phyloP scores from a whole-genome alignment of 1,140 invertebrate genomes.

The Scaptomyza montana region DNA sequence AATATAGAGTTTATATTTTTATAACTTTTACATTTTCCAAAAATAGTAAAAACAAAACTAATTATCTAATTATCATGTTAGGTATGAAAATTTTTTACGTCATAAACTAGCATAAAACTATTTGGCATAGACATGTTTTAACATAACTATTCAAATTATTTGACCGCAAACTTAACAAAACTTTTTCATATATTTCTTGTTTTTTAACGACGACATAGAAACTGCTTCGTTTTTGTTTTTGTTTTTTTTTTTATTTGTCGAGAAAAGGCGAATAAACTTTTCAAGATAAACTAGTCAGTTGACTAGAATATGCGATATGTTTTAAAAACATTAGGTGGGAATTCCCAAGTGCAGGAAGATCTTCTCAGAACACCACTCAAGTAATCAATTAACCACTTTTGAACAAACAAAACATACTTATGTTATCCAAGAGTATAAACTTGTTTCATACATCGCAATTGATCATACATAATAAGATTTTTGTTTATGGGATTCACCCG shows the following conservation, averaged over 20 bases:
- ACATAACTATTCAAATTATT: background rate
- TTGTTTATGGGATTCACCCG: slow-evolving; percentile 57
- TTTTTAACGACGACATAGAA: slow-evolving; percentile 65
- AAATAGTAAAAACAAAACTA: background rate
- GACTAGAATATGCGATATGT: slow-evolving; percentile 43
- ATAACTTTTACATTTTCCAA: no score
- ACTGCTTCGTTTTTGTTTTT: slow-evolving; percentile 53
- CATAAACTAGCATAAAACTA: background rate
- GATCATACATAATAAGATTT: slow-evolving; percentile 32
- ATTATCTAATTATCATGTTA: background rate
- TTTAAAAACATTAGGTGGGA: background rate
- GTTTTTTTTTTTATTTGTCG: slow-evolving; percentile 13
- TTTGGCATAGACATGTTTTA: slow-evolving; percentile 5
- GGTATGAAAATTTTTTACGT: background rate
- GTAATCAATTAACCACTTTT: background rate
- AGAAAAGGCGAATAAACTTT: slow-evolving; percentile 76
- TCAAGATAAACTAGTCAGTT: slow-evolving; percentile 76
- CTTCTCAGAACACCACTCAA: background rate
- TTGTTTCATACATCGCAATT: background rate
- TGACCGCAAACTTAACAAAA: background rate
- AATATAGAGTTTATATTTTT: no score
- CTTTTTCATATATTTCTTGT: slow-evolving; percentile 30
- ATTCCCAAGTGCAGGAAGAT: slow-evolving; percentile 21
- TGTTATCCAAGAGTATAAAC: no score
- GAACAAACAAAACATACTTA: slow-evolving; percentile 3